phyloP scores from a whole-genome alignment of 2,888 invertebrate genomes.

The Aleiodes testaceus region DNA sequence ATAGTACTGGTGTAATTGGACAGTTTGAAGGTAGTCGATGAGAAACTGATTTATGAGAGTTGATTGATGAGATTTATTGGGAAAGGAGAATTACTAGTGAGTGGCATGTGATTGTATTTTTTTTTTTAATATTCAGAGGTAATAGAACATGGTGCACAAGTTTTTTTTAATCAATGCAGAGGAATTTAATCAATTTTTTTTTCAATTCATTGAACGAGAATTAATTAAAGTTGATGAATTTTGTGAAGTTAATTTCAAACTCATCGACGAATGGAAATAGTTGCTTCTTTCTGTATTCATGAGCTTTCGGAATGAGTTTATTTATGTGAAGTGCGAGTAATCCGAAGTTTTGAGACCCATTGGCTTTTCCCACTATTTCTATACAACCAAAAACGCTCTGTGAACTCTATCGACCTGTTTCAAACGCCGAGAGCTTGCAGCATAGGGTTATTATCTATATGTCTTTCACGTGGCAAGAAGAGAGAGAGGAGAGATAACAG shows the following conservation, averaged over 20 bases:
- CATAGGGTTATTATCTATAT: background rate
- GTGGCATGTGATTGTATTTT: background rate
- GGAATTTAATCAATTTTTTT: too few species aligned
- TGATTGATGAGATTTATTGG: background rate
- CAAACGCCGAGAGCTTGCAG: background rate
- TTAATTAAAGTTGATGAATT: too few species aligned
- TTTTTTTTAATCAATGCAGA: too few species aligned
- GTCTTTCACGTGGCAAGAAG: background rate
- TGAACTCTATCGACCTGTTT: constrained; percentile 7
- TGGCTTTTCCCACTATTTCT: background rate
- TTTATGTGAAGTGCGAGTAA: too few species aligned
- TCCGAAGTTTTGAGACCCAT: background rate
- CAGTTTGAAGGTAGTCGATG: background rate
- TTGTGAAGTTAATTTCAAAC: too few species aligned
- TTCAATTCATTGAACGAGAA: too few species aligned
- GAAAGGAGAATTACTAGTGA: background rate
- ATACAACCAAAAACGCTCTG: background rate
- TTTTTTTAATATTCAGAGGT: too few species aligned
- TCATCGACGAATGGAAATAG: too few species aligned
- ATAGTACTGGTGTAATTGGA: background rate
- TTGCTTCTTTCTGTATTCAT: too few species aligned
- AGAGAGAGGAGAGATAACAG: too few species aligned
- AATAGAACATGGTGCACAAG: too few species aligned
- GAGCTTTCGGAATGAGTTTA: too few species aligned
- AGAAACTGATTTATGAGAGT: background rate